Percentiles rank a stretch among this genome's conserved stretches.
Conservation (phyloP, 2,113 vertebrate species). For the Dipodomys merriami region DNA sequence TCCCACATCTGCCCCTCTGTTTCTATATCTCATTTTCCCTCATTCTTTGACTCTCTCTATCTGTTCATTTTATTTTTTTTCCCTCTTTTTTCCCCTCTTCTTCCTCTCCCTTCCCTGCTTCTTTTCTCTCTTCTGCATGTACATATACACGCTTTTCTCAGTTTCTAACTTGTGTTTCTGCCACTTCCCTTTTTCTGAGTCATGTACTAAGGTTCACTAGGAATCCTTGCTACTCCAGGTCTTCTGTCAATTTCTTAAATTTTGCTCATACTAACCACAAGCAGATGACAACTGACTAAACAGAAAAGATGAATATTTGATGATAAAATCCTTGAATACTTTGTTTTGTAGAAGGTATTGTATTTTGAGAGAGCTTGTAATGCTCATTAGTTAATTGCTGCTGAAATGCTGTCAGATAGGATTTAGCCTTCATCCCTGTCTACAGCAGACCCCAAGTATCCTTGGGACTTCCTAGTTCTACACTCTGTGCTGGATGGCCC, state of each 20-base stretch:
- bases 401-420: conserved; percentile 40
- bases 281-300: conserved; percentile 58
- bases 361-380: conserved; percentile 26
- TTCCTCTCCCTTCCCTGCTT: not conserved
- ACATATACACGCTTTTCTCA: not conserved
- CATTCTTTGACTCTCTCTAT: not conserved
- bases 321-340: conserved; percentile 45
- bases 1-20: not conserved
- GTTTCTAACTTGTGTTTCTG: not conserved
- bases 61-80: conserved; percentile 16
- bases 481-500: not conserved
- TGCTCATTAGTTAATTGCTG: conserved; percentile 58
- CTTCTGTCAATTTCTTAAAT: not conserved
- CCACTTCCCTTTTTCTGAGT: not conserved
- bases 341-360: conserved; percentile 46
- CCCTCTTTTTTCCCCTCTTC: not conserved
- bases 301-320: conserved; percentile 61
- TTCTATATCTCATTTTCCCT: not conserved
- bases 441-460: not conserved
- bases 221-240: conserved; percentile 42
- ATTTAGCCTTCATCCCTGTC: conserved; percentile 13
- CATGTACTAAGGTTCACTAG: not conserved
- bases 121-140: not conserved
- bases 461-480: not conserved
- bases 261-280: conserved; percentile 55